These are phyloP conservation scores for Cheilinus undulatus DNA, from an alignment of 2,113 vertebrate genomes.

Conservation along the genomic window DNA sequence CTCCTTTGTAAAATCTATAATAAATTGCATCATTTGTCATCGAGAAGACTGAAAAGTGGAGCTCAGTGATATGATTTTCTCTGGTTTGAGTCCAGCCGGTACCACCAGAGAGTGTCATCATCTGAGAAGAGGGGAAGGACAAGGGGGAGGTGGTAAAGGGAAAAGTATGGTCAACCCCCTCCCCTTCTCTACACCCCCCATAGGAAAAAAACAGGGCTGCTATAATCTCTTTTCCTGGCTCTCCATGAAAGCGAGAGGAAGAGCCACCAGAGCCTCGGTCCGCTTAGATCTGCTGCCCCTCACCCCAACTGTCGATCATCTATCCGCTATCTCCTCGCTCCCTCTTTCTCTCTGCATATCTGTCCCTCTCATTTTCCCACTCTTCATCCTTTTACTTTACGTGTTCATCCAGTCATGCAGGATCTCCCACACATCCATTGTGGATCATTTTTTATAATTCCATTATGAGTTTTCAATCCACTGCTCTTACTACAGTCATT, in stretches of 20 bases:
- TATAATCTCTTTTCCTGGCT: slow-evolving; percentile 87
- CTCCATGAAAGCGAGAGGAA: slow-evolving; percentile 83
- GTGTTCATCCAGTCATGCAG: slow-evolving; percentile 42
- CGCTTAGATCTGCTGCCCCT: slow-evolving; percentile 80
- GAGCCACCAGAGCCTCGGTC: slow-evolving; percentile 80
- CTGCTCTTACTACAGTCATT: not conserved
- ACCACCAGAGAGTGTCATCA: slow-evolving; percentile 37
- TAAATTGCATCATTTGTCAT: slow-evolving; percentile 45
- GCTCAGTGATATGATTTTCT: slow-evolving; percentile 36
- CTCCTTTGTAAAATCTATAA: slow-evolving; percentile 33
- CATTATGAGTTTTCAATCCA: slow-evolving; percentile 18
- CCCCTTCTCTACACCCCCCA: slow-evolving; percentile 38
- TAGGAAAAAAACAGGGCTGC: slow-evolving; percentile 72
- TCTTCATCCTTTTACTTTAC: slow-evolving; percentile 24
- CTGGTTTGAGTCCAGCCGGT: slow-evolving; percentile 53
- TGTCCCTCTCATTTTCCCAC: slow-evolving; percentile 17
- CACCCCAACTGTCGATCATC: slow-evolving; percentile 67
- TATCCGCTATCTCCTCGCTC: slow-evolving; percentile 49
- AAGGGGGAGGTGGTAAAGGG: slow-evolving; percentile 23
- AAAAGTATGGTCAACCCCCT: slow-evolving; percentile 36
- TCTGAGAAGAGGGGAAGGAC: slow-evolving; percentile 13
- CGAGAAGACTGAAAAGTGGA: slow-evolving; percentile 15
- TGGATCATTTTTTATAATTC: slow-evolving; percentile 18
- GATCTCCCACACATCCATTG: slow-evolving; percentile 6
- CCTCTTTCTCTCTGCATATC: slow-evolving; percentile 10